Base-by-base conservation (phyloP, 2,888 invertebrate species). In the Luperina nickerlii region DNA sequence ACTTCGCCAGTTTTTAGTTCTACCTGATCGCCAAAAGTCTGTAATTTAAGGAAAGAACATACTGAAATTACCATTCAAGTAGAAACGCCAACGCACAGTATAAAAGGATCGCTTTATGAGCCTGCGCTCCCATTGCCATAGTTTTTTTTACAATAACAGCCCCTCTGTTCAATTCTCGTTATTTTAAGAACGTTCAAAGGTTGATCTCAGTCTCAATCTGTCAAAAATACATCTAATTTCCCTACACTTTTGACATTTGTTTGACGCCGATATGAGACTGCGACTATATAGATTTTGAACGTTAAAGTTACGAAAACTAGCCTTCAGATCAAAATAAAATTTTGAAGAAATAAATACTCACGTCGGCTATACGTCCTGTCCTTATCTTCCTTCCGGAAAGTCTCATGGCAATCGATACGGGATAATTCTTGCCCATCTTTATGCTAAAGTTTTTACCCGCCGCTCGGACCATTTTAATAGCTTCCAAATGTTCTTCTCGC, bases 321-420 rank as follows among this genome's bases (percentile, higher is more conserved):
- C 24, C 57, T 60, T n/a, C 11, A 11, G 20, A 8, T 38, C 5
- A 13, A 9, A 51, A 62, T 8, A 1, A 78, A n/a, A 51, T 27
- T 24, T 45, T 45, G 15, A 27, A 42, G 15, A 42, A 82, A 54
- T 11, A 9, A 74, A 54, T 42, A 78, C 82, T 72, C 95, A 98
- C 99, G 74, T 98, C 98, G 92, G 98, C 97, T 84, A 99, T 97
- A 38, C 98, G 96, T 57, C 99, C 99, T 42, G 99, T 99, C 89
- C 98, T 97, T 86, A 99, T 99, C 95, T 99, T 99, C 1, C 98
- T 98, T 5, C 99, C 99, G 89, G 98, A 98, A 0, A 99, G 98
- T 88, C 98, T 98, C 60, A 98, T 96, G 62, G 98, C 99, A 88
- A 99, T 98, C 3, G 98, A 98, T n/a, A 99, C 95, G 0, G 99